Percentiles rank a stretch among this genome's conserved stretches.
phyloP scores from a whole-genome alignment of 2,113 vertebrate species.

The Eurystomus gularis region DNA sequence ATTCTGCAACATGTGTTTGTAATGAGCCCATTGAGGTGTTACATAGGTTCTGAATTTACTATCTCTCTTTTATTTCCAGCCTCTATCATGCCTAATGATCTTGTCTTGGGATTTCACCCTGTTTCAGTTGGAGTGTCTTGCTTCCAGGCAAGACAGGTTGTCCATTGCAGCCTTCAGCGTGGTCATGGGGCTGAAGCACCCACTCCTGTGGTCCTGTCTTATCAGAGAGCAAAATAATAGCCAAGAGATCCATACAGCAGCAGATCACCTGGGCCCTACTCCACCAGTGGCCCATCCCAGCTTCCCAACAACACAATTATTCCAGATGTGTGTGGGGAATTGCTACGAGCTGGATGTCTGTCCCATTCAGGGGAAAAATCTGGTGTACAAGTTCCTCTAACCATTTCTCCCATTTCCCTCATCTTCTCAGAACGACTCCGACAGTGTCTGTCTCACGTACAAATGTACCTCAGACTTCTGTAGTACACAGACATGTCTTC shows the following conservation, averaged over 20 bases:
- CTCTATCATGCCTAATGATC: not conserved
- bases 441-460: not conserved
- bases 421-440: not conserved
- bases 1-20: not conserved
- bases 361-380: not conserved
- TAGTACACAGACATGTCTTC: fast-evolving
- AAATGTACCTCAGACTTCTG: not conserved
- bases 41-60: not conserved
- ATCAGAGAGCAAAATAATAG: not conserved
- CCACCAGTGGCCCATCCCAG: not conserved
- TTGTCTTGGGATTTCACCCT: not conserved
- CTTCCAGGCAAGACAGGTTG: not conserved
- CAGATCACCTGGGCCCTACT: not conserved
- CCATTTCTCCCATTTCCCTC: not conserved
- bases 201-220: not conserved
- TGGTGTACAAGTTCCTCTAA: not conserved
- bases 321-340: not conserved
- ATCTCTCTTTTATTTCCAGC: not conserved
- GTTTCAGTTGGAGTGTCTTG: not conserved
- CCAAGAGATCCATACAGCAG: not conserved
- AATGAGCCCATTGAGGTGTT: not conserved
- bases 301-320: not conserved
- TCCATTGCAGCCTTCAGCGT: not conserved
- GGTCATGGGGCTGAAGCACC: not conserved
- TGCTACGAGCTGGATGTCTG: not conserved